Base-by-base conservation (phyloP, 2,888 invertebrate genomes). In the Phymatocera aterrima region DNA sequence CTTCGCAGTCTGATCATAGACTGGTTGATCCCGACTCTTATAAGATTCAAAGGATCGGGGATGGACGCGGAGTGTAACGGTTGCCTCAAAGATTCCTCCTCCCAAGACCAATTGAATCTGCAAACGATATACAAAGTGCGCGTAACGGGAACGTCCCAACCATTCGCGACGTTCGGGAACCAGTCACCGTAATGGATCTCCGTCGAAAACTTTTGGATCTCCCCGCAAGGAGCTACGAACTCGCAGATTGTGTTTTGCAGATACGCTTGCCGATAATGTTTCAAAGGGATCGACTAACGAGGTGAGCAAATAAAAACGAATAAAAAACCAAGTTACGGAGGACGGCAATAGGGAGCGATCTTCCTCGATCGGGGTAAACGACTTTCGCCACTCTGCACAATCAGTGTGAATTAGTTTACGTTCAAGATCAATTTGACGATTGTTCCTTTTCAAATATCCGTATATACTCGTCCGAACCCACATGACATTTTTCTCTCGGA, bases 241-340 rank as follows among this genome's bases (percentile, higher is more conserved):
- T 72, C 48, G 34, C n/a, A n/a, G n/a, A 31, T 34, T 51, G 70
- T 51, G 51, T 72, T 24, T 24, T 18, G 57, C n/a, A n/a, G n/a
- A 75, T 75, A 75, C 75, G 37, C 37, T 75, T 75, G 24, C 28
- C 18, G 57, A 75, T 57, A 57, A 5, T 40, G 57, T 75, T 57
- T 57, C 57, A 57, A 75, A 75, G 75, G 57, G 54, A 72, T 75
- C 75, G 24, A 10, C 75, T 75, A 57, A 75, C 75, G 75, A 75
- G 21, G 57, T 24, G 15, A 43, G 21, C 37, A 6, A n/a, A n/a
- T n/a, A n/a, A n/a, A n/a, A n/a, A n/a, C n/a, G n/a, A n/a, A n/a
- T n/a, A n/a, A 57, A 57, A 37, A 43, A 75, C 57, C 51, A 57
- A 57, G 57, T 15, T 28, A 28, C 57, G n/a, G 34, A 24, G 64